Percentiles rank a stretch among this genome's conserved stretches.
Evolutionary conservation across 2,797 vertebrate species (phyloP).

Genomic region (Hydrocynus forskahlii): DNA sequence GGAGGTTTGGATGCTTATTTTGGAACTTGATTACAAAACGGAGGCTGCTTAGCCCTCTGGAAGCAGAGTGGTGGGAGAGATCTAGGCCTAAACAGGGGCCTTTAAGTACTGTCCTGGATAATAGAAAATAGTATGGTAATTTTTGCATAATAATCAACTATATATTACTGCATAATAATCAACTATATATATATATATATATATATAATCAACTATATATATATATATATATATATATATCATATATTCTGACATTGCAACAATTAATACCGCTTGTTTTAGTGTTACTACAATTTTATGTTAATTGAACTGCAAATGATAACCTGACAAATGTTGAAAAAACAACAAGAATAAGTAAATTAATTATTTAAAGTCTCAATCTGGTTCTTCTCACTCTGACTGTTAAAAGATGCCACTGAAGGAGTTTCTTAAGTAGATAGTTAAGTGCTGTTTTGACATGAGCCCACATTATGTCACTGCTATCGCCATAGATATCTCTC

Average conservation of each 20-base stretch:
- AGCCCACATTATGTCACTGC: neutral
- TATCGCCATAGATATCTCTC: neutral
- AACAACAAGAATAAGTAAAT: neutral
- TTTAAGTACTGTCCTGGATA: neutral
- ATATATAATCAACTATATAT: no score
- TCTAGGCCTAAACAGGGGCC: neutral
- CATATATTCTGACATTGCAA: no score
- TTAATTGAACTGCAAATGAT: no score
- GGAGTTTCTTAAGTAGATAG: neutral
- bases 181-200: no score
- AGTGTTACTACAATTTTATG: no score
- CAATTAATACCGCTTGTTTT: no score
- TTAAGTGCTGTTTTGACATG: slow-evolving; percentile 1
- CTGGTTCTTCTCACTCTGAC: neutral
- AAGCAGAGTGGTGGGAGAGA: neutral
- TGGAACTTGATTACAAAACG: slow-evolving; percentile 69
- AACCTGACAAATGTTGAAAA: no score
- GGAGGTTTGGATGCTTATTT: slow-evolving; percentile 76
- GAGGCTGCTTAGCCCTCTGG: neutral
- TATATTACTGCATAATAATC: neutral
- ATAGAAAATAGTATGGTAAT: neutral
- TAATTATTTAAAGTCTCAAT: neutral
- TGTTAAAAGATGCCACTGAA: neutral
- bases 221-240: no score
- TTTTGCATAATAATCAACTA: no score